Evolutionary conservation across 2,888 invertebrate species (phyloP).

Genomic region (Penaeus monodon): DNA sequence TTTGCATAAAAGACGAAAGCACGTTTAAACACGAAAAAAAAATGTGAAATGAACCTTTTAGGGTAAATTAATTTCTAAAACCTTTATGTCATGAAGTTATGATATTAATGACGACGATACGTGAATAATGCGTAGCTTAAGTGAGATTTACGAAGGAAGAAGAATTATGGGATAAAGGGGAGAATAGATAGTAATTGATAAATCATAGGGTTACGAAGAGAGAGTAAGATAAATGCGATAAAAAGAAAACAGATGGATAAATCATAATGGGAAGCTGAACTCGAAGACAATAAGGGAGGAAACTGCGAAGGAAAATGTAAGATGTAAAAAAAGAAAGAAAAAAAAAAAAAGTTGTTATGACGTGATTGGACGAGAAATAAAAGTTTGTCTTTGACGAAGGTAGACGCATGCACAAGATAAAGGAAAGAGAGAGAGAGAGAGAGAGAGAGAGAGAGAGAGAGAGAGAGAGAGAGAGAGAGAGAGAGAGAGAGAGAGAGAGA

Average conservation of each 20-base stretch:
- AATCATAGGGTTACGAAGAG: background rate
- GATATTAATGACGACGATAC: no score
- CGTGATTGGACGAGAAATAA: no score
- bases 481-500: conserved; percentile 16
- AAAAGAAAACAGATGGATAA: background rate
- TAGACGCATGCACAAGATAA: background rate
- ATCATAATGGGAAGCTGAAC: background rate
- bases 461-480: conserved; percentile 16
- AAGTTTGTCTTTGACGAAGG: no score
- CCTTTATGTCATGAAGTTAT: no score
- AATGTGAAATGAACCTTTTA: no score
- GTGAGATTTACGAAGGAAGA: background rate
- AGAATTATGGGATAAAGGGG: background rate
- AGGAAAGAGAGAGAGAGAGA: background rate
- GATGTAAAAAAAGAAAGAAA: no score
- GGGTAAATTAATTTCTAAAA: no score
- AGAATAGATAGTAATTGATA: background rate
- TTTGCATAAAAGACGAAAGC: no score
- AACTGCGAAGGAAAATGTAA: background rate
- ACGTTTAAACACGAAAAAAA: no score
- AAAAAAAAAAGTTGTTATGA: no score
- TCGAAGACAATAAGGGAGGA: background rate
- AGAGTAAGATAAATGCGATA: background rate
- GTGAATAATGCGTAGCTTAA: no score
- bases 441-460: conserved; percentile 5